Evolutionary conservation across 2,797 vertebrate genomes (phyloP).

Genomic region (Tapera naevia): DNA sequence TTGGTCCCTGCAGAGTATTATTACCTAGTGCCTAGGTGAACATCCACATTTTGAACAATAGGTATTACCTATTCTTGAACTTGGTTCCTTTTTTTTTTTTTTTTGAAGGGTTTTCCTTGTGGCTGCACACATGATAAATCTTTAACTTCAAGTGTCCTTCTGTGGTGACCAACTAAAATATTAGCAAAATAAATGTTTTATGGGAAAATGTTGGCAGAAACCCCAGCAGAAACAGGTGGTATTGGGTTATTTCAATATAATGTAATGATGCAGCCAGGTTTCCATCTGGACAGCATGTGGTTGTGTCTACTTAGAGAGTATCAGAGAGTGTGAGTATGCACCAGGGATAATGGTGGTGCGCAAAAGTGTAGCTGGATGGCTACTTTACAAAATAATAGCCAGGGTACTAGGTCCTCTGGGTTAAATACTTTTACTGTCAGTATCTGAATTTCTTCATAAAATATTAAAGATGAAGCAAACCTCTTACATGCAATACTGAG

Average conservation of each 20-base stretch:
- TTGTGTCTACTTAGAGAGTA: constrained; percentile 82
- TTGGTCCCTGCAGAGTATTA: constrained; percentile 21
- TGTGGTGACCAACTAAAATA: constrained; percentile 84
- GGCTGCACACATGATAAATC: constrained; percentile 80
- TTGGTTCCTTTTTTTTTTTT: not conserved
- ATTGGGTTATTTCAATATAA: constrained; percentile 94
- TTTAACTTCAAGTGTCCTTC: constrained; percentile 84
- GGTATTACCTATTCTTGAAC: constrained; percentile 39
- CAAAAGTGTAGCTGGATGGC: constrained; percentile 80
- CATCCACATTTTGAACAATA: constrained; percentile 59
- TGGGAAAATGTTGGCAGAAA: constrained; percentile 87
- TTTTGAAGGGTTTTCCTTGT: constrained; percentile 59
- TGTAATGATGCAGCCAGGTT: constrained; percentile 91
- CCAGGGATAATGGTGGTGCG: constrained; percentile 74
- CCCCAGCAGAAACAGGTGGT: constrained; percentile 89
- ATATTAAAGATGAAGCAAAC: constrained; percentile 80
- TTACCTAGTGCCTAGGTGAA: constrained; percentile 48
- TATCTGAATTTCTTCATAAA: constrained; percentile 83
- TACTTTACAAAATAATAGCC: constrained; percentile 80
- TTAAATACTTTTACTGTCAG: constrained; percentile 83
- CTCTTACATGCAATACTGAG: constrained; percentile 76
- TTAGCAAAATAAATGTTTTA: constrained; percentile 89
- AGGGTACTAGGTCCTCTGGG: constrained; percentile 78
- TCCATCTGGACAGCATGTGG: constrained; percentile 85
- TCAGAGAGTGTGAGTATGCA: constrained; percentile 82